These are phyloP conservation scores for Torymus texanus DNA, from an alignment of 2,888 invertebrate species.

Conservation along the genomic window DNA sequence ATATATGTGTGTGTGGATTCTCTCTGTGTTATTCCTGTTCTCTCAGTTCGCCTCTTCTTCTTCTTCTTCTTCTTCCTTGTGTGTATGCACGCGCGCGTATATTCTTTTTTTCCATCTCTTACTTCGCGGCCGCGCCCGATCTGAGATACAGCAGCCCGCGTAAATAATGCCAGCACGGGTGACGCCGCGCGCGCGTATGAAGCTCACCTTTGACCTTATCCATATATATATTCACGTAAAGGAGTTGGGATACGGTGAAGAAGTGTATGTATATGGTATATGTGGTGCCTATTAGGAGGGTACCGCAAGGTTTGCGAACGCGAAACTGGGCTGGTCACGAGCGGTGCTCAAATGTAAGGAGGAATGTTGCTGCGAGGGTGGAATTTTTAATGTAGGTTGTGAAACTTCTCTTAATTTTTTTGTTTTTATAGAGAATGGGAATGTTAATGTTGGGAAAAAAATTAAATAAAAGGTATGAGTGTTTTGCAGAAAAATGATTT, in stretches of 20 bases:
- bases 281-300: slow-evolving; percentile 58
- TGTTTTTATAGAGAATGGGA: too few relatives aligned
- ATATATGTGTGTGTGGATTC: neutral
- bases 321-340: slow-evolving; percentile 25
- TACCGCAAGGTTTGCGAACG: neutral
- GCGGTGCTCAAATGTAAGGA: too few relatives aligned
- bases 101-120: slow-evolving; percentile 57
- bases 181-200: slow-evolving; percentile 55
- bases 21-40: slow-evolving; percentile 38
- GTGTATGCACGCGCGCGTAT: neutral
- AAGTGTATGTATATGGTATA: neutral
- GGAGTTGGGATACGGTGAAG: too few relatives aligned
- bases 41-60: slow-evolving; percentile 16
- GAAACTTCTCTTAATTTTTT: too few relatives aligned
- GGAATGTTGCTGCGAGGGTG: too few relatives aligned
- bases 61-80: slow-evolving; percentile 20
- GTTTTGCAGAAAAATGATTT: too few relatives aligned
- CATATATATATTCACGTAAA: slow-evolving; percentile 34
- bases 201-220: slow-evolving; percentile 50
- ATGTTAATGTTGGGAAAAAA: too few relatives aligned
- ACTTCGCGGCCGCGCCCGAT: slow-evolving; percentile 65
- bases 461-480: too few relatives aligned
- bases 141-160: slow-evolving; percentile 59
- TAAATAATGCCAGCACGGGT: slow-evolving; percentile 52
- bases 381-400: too few relatives aligned